Base-by-base conservation (phyloP, 2,797 vertebrate genomes). In the Furcifer pardalis region DNA sequence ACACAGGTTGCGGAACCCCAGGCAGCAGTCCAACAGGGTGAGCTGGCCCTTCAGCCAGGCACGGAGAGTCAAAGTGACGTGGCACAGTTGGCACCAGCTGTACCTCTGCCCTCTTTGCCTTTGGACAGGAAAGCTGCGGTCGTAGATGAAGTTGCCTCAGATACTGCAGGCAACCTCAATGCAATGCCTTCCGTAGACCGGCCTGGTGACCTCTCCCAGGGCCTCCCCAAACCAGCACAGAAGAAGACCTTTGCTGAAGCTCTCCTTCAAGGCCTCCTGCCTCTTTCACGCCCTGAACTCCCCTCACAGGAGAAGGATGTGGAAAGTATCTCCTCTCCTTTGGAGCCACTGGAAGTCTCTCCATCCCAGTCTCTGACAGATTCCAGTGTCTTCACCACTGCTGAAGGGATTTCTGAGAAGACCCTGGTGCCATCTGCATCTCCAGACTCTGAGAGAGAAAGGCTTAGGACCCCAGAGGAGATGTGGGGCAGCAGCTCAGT, bases 241-340 rank as follows among this genome's bases (percentile, higher is more conserved):
- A 69, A 65, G 59, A 81, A 77, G 78, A 83, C 56, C 0, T 81
- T 76, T 52, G 42, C 86, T 9, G 49, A 80, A 60, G 84, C 84
- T 10, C 65, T 86, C 17, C 65, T 86, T 12, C 84, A 86, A 9
- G 84, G 86, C 9, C 82, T 80, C 4, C 49, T 52, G 13, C 63
- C 35, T 7, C 6, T 37, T 81, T 7, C 25, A 21, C 63, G 72
- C 0, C 1, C 40, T 2, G 1, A 0, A 23, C 0, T 27, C 40
- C 1, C 27, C 1, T 10, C 0, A 3, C 19, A 5, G 49, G 23
- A 0, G 23, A 52, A 82, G n/a, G 78, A 35, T 1, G 0, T 7
- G 17, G 63, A 79, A 0, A 0, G 0, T 1, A 0, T 62, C 0
- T 2, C 37, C 5, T 40, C 52, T 0, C 73, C 77, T 9, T 77